Evolutionary conservation across 2,797 vertebrate genomes (phyloP).

Genomic region (Amazonetta brasiliensis): DNA sequence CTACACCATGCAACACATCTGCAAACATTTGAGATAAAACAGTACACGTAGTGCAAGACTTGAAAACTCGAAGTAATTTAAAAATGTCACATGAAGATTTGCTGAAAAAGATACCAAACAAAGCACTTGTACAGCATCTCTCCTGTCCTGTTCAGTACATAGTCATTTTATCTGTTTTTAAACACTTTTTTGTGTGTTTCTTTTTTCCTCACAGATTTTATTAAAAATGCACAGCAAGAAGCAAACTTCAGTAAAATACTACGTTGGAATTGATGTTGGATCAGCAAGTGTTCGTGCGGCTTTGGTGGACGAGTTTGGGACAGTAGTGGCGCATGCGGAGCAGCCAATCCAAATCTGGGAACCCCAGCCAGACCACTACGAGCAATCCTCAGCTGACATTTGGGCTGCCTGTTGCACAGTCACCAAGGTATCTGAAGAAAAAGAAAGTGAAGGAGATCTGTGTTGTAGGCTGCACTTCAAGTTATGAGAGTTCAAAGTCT

Average conservation of each 20-base stretch:
- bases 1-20: not conserved
- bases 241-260: constrained; percentile 73
- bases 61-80: not conserved
- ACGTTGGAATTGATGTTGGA: constrained; percentile 93
- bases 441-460: not conserved
- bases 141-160: not conserved
- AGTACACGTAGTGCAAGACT: not conserved
- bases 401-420: constrained; percentile 91
- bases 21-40: not conserved
- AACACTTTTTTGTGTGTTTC: not conserved
- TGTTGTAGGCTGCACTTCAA: not conserved
- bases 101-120: not conserved
- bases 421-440: constrained; percentile 82
- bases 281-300: constrained; percentile 92
- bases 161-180: not conserved
- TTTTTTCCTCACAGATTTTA: not conserved
- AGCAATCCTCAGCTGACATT: constrained; percentile 93
- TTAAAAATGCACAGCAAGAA: constrained; percentile 60
- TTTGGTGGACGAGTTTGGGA: constrained; percentile 85
- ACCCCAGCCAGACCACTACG: constrained; percentile 87
- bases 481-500: not conserved
- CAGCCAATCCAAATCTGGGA: constrained; percentile 89
- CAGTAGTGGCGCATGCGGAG: constrained; percentile 81
- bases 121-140: not conserved
- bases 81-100: not conserved